A percentile compares a stretch with the other conserved stretches of the same genome.
Conservation (phyloP, 2,113 vertebrate genomes). For the Hypanus sabinus region DNA sequence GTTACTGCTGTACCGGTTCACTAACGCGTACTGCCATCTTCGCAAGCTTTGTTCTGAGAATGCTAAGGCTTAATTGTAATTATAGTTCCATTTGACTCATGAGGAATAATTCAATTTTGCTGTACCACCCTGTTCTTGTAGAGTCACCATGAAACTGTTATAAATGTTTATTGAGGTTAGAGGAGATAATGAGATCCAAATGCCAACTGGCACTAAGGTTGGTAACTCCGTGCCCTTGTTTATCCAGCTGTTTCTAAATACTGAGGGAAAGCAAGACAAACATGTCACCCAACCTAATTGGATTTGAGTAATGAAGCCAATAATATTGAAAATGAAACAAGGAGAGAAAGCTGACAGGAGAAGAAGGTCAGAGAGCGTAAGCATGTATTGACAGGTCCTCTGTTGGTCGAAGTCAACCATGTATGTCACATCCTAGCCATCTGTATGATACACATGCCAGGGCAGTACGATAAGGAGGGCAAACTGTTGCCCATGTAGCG, state of each 20-base stretch:
- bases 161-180: background rate
- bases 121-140: background rate
- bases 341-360: background rate
- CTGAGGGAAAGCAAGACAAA: background rate
- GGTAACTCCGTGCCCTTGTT: background rate
- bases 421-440: too few relatives aligned
- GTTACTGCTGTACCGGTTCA: background rate
- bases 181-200: background rate
- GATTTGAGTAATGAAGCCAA: background rate
- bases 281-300: background rate
- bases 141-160: background rate
- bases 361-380: background rate
- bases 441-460: too few relatives aligned
- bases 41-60: background rate
- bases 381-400: too few relatives aligned
- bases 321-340: background rate
- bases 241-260: background rate
- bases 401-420: too few relatives aligned
- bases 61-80: background rate
- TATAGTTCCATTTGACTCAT: background rate
- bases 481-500: too few relatives aligned
- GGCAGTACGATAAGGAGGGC: too few relatives aligned
- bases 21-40: background rate
- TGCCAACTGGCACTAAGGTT: background rate
- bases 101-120: background rate